A percentile compares a stretch with the other conserved stretches of the same genome.
These are phyloP conservation scores for Xyrichtys novacula DNA, from an alignment of 2,797 vertebrate genomes.

Conservation along the genomic window DNA sequence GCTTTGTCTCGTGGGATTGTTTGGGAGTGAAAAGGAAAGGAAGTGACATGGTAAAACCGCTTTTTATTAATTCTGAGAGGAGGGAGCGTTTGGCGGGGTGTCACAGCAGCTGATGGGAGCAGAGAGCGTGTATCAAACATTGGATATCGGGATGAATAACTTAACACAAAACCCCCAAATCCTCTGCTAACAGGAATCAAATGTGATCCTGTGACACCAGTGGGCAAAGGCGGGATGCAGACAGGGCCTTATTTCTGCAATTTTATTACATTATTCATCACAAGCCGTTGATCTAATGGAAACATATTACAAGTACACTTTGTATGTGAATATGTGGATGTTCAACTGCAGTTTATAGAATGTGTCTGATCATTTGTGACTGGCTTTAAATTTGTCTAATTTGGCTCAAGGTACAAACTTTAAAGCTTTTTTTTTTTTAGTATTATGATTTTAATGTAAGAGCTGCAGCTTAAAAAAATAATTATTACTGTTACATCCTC, in stretches of 20 bases:
- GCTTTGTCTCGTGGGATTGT: conserved; percentile 49
- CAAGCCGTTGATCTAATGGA: background rate
- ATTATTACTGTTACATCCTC: no score
- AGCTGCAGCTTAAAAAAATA: no score
- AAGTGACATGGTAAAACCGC: conserved; percentile 65
- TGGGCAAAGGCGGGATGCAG: background rate
- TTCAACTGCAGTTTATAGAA: background rate
- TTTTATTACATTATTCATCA: background rate
- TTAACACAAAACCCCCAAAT: conserved; percentile 24
- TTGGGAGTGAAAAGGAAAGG: conserved; percentile 52
- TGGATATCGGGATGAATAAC: conserved; percentile 40
- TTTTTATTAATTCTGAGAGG: conserved; percentile 56
- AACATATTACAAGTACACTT: background rate
- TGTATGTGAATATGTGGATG: no score
- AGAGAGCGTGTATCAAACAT: conserved; percentile 32
- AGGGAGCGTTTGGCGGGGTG: conserved; percentile 11
- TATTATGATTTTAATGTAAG: no score
- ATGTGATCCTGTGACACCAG: conserved; percentile 15
- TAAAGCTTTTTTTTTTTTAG: no score
- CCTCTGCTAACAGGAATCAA: conserved; percentile 22
- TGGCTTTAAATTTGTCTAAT: no score
- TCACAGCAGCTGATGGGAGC: conserved; percentile 46
- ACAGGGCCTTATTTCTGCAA: background rate
- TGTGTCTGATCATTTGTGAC: no score
- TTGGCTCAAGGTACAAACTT: no score